phyloP scores from a whole-genome alignment of 2,888 invertebrate species.

The Subacronicta megacephala region DNA sequence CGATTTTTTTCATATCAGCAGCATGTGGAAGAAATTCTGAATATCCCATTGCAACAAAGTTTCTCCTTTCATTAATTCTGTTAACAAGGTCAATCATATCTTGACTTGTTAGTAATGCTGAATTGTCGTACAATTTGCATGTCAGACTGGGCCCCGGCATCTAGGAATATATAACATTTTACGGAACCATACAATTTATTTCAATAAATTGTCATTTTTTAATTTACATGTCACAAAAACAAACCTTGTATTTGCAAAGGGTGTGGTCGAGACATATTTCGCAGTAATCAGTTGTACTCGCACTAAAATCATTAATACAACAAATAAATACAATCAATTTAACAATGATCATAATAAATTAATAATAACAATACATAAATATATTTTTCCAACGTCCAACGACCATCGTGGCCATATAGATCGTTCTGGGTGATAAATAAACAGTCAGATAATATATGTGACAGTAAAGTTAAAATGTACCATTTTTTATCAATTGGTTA shows the following conservation, averaged over 20 bases:
- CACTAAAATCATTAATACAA: conserved; percentile 57
- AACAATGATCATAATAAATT: conserved; percentile 76
- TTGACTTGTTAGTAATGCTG: conserved; percentile 63
- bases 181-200: neutral
- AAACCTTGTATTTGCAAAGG: conserved; percentile 76
- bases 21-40: conserved; percentile 74
- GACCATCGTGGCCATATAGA: conserved; percentile 64
- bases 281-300: conserved; percentile 66
- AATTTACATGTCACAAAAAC: conserved; percentile 32
- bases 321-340: conserved; percentile 76
- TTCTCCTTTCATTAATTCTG: conserved; percentile 77
- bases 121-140: conserved; percentile 71
- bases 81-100: conserved; percentile 70
- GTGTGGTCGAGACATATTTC: conserved; percentile 77
- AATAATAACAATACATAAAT: conserved; percentile 64
- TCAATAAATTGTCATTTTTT: neutral
- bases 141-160: conserved; percentile 67
- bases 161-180: conserved; percentile 58
- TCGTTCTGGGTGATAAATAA: conserved; percentile 16
- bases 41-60: conserved; percentile 75
- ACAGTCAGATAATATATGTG: conserved; percentile 30
- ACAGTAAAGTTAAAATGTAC: conserved; percentile 71
- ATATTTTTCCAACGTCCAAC: conserved; percentile 52
- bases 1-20: conserved; percentile 83
- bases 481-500: conserved; percentile 74